Percentiles rank a stretch among this genome's conserved stretches.
phyloP scores from a whole-genome alignment of 2,888 invertebrate genomes.

The Amblyjoppa fuscipennis region DNA sequence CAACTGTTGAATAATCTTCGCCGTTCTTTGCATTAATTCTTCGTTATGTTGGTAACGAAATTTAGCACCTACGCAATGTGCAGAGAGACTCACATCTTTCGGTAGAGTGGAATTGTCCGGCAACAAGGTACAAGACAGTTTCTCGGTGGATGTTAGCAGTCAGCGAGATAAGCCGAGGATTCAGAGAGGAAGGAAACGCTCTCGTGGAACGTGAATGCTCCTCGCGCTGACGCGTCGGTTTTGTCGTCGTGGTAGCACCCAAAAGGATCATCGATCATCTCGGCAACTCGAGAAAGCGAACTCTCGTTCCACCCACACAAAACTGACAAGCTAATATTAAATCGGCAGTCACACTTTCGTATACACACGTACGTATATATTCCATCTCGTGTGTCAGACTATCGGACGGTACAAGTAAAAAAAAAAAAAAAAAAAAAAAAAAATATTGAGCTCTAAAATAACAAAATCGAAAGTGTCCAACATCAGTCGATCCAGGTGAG shows the following conservation, averaged over 20 bases:
- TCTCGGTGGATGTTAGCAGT: background rate
- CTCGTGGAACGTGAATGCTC: constrained; percentile 2
- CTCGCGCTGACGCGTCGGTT: constrained; percentile 57
- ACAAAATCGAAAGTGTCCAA: constrained; percentile 13
- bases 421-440: constrained; percentile 24
- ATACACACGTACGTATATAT: constrained; percentile 13
- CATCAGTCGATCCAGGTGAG: background rate
- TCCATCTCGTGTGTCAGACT: background rate
- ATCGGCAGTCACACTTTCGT: constrained; percentile 17
- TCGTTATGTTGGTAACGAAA: background rate
- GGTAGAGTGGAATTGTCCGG: background rate
- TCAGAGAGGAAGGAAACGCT: constrained; percentile 51
- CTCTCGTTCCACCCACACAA: constrained; percentile 66
- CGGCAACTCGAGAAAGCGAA: constrained; percentile 60
- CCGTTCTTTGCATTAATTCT: background rate
- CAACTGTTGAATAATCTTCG: constrained; percentile 15
- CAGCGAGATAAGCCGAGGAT: constrained; percentile 42
- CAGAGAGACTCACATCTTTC: background rate
- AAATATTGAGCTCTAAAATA: background rate
- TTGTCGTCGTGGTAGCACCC: constrained; percentile 58
- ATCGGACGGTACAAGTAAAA: constrained; percentile 16
- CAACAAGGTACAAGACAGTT: constrained; percentile 7
- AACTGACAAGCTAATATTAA: constrained; percentile 48
- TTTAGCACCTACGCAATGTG: background rate
- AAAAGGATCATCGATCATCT: constrained; percentile 66